phyloP scores from a whole-genome alignment of 1,140 invertebrate species.

The Aporrectodea caliginosa region DNA sequence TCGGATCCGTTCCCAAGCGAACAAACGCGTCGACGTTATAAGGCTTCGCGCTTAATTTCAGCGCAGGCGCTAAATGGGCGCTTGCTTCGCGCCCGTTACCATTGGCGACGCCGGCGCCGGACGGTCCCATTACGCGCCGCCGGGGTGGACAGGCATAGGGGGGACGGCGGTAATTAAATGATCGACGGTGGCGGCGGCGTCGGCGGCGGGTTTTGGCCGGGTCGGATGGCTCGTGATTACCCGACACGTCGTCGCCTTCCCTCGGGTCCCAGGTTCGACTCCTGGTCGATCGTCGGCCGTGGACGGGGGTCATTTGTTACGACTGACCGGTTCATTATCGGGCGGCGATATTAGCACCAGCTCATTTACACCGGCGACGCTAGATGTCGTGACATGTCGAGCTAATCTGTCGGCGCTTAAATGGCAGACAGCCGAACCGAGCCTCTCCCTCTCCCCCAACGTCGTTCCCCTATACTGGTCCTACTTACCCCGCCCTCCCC shows the following conservation, averaged over 20 bases:
- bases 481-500: neutral
- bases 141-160: neutral
- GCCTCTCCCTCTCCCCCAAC: neutral
- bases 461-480: neutral
- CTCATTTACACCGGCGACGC: neutral
- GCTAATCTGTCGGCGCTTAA: neutral
- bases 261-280: neutral
- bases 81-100: neutral
- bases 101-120: neutral
- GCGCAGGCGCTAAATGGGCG: too few species aligned
- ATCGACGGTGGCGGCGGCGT: too few species aligned
- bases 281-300: neutral
- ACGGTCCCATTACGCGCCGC: neutral
- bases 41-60: too few species aligned
- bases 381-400: neutral
- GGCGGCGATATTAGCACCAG: neutral
- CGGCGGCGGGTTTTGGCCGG: too few species aligned
- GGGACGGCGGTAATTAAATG: neutral
- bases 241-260: neutral
- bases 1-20: too few species aligned
- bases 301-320: neutral
- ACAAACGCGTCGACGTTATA: too few species aligned
- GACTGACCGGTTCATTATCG: constrained; percentile 1
- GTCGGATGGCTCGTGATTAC: neutral
- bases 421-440: neutral